Evolutionary conservation across 1,140 invertebrate genomes (phyloP).

Genomic region (Drosophila rufa): DNA sequence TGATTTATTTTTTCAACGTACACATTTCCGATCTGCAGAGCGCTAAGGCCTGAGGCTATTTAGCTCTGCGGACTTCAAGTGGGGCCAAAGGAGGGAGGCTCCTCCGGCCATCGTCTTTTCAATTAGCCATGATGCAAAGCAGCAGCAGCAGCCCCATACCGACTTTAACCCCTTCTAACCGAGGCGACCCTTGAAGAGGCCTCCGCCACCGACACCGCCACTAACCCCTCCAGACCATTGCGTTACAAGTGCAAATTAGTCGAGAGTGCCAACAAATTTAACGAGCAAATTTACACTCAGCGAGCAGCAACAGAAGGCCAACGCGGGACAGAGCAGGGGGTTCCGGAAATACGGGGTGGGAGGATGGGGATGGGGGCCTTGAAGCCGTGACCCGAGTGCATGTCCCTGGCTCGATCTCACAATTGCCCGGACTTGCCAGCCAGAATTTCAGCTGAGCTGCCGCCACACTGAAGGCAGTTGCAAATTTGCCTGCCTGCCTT

Average conservation of each 20-base stretch:
- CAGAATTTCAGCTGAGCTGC: slow-evolving; percentile 34
- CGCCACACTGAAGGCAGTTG: slow-evolving; percentile 47
- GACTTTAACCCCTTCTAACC: background rate
- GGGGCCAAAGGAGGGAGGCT: background rate
- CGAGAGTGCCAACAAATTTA: slow-evolving; percentile 82
- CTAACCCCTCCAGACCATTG: slow-evolving; percentile 48
- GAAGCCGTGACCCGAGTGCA: slow-evolving; percentile 31
- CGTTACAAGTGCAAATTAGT: slow-evolving; percentile 79
- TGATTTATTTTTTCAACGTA: slow-evolving; percentile 32
- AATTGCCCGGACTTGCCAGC: slow-evolving; percentile 46
- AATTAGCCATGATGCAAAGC: slow-evolving; percentile 54
- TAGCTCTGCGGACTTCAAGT: slow-evolving; percentile 31
- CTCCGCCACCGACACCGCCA: slow-evolving; percentile 3
- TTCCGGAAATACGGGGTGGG: slow-evolving; percentile 3
- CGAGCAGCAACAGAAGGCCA: slow-evolving; percentile 65
- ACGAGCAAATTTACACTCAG: slow-evolving; percentile 82
- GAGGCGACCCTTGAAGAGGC: background rate
- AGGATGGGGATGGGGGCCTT: background rate
- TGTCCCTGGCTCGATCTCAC: slow-evolving; percentile 38
- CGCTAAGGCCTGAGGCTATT: slow-evolving; percentile 18
- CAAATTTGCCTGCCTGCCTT: slow-evolving; percentile 54
- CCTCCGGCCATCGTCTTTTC: slow-evolving; percentile 42
- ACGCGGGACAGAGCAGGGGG: background rate
- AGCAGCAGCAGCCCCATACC: background rate
- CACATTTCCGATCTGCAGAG: slow-evolving; percentile 32